Conservation (phyloP, 1,140 invertebrate genomes). For the Aphaenogaster rudis region DNA sequence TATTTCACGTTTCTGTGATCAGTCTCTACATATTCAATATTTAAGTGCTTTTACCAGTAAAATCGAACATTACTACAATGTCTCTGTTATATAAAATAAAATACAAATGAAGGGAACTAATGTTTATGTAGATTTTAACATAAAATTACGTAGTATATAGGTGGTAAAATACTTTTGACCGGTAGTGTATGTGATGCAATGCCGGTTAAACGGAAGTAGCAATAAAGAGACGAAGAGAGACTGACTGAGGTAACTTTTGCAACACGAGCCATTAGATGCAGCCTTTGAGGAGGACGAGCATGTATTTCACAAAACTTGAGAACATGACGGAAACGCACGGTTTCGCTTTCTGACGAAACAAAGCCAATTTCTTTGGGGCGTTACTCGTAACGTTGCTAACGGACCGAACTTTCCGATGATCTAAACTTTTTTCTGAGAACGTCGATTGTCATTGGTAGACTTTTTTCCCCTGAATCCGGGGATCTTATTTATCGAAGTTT, state of each 20-base stretch:
- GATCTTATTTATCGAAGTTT: slow-evolving; percentile 5
- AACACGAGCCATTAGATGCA: slow-evolving; percentile 68
- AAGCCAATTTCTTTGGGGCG: slow-evolving; percentile 70
- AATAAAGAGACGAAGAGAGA: slow-evolving; percentile 8
- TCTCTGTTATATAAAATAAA: too few relatives aligned
- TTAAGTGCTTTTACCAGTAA: too few relatives aligned
- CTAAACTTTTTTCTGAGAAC: slow-evolving; percentile 53
- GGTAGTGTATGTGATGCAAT: not conserved
- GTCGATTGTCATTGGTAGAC: slow-evolving; percentile 10
- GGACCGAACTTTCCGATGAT: slow-evolving; percentile 58
- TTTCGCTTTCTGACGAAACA: slow-evolving; percentile 65
- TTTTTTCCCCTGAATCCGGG: not conserved
- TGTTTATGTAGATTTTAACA: too few relatives aligned
- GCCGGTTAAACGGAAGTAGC: slow-evolving; percentile 21
- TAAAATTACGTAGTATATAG: too few relatives aligned
- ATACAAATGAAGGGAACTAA: too few relatives aligned
- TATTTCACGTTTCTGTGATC: too few relatives aligned
- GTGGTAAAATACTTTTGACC: too few relatives aligned
- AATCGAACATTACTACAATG: too few relatives aligned
- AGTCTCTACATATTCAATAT: too few relatives aligned
- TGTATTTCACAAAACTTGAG: slow-evolving; percentile 37
- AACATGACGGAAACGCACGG: slow-evolving; percentile 56
- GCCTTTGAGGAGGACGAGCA: slow-evolving; percentile 64
- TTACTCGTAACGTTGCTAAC: slow-evolving; percentile 65
- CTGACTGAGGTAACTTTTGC: slow-evolving; percentile 55